Evolutionary conservation across 2,888 invertebrate species (phyloP).

Genomic region (Drosophila phalerata): DNA sequence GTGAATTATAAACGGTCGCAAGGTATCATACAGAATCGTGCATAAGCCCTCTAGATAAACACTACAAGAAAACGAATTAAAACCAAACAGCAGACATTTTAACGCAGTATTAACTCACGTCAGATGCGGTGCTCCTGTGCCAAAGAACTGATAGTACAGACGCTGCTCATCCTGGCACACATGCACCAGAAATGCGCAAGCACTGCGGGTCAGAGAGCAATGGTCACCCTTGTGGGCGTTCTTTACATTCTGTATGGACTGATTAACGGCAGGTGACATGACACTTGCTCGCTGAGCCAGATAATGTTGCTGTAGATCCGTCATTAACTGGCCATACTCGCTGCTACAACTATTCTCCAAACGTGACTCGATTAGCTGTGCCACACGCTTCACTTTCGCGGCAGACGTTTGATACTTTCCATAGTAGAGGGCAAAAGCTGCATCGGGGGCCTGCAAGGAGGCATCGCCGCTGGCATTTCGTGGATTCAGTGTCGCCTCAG

Average conservation of each 20-base stretch:
- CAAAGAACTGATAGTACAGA: slow-evolving; percentile 96
- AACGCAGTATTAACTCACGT: slow-evolving; percentile 86
- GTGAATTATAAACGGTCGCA: slow-evolving; percentile 97
- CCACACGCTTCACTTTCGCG: slow-evolving; percentile 92
- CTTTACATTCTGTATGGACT: slow-evolving; percentile 89
- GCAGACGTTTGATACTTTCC: slow-evolving; percentile 98
- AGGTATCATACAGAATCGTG: slow-evolving; percentile 94
- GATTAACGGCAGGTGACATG: slow-evolving; percentile 90
- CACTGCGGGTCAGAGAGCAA: slow-evolving; percentile 93
- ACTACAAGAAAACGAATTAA: slow-evolving; percentile 83
- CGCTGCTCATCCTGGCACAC: slow-evolving; percentile 97
- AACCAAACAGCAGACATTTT: not conserved
- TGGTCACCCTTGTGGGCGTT: slow-evolving; percentile 90
- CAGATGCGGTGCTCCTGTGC: slow-evolving; percentile 88
- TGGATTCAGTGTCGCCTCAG: slow-evolving; percentile 89
- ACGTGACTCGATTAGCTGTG: slow-evolving; percentile 93
- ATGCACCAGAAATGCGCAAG: slow-evolving; percentile 95
- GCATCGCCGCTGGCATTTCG: slow-evolving; percentile 60
- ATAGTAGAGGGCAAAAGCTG: slow-evolving; percentile 94
- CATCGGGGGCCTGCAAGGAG: slow-evolving; percentile 86
- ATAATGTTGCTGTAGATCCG: slow-evolving; percentile 94
- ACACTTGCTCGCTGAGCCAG: slow-evolving; percentile 90
- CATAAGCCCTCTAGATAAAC: slow-evolving; percentile 94
- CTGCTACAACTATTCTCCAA: slow-evolving; percentile 89
- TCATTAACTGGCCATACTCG: slow-evolving; percentile 91